These are phyloP conservation scores for Erythrocercus mccallii DNA, from an alignment of 2,113 vertebrate species.

Conservation along the genomic window DNA sequence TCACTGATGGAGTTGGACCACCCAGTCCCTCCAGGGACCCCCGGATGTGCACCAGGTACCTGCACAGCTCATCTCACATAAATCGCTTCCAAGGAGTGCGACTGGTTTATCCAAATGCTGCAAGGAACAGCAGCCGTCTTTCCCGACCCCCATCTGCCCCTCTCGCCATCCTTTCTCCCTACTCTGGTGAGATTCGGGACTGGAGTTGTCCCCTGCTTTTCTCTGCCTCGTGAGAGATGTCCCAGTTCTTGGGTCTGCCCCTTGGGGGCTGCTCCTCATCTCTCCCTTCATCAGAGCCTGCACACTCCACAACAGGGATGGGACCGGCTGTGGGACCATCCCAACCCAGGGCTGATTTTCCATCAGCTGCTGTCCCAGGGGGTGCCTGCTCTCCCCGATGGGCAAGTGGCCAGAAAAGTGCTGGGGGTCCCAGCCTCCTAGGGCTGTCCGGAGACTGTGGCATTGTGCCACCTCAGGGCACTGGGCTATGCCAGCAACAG, in stretches of 20 bases:
- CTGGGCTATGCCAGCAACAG: not conserved
- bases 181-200: not conserved
- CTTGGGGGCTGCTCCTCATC: not conserved
- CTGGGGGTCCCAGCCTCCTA: fast-evolving
- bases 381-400: not conserved
- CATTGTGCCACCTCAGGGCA: not conserved
- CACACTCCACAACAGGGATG: not conserved
- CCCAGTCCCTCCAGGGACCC: too few relatives aligned
- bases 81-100: fast-evolving
- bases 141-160: not conserved
- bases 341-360: not conserved
- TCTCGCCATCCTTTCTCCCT: not conserved
- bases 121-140: not conserved
- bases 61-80: not conserved
- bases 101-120: not conserved
- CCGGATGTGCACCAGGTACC: not conserved
- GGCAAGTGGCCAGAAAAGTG: not conserved
- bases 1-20: not conserved
- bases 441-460: fast-evolving
- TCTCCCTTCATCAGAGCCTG: not conserved
- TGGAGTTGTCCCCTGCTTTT: not conserved
- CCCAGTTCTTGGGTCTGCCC: not conserved
- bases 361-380: not conserved
- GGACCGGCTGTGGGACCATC: not conserved
- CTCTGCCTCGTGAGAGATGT: not conserved